Evolutionary conservation across 2,113 vertebrate genomes (phyloP).

Genomic region (Myiopsitta monachus): DNA sequence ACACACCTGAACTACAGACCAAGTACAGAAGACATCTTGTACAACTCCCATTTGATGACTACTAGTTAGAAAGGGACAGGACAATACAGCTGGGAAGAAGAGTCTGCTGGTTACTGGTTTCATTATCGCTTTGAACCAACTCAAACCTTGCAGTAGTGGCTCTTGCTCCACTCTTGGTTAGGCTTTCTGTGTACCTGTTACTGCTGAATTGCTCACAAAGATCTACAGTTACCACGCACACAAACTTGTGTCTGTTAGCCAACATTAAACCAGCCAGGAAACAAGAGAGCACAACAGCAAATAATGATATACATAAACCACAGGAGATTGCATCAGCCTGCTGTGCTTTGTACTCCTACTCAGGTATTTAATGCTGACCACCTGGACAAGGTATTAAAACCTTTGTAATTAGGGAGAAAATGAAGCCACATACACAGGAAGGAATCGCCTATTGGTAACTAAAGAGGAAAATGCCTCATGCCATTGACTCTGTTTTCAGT

Average conservation of each 20-base stretch:
- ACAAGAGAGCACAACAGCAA: not conserved
- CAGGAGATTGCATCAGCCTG: accelerated
- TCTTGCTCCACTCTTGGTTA: not conserved
- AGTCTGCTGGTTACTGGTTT: not conserved
- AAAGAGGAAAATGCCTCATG: not conserved
- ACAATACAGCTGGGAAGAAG: not conserved
- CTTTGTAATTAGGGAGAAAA: not conserved
- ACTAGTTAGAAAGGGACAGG: not conserved
- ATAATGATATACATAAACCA: not conserved
- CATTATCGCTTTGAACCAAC: not conserved
- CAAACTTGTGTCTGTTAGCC: too few species aligned
- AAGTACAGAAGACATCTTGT: not conserved
- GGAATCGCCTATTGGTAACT: not conserved
- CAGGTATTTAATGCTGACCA: not conserved
- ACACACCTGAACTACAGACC: not conserved
- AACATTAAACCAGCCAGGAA: not conserved
- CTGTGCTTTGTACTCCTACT: not conserved
- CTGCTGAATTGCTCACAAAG: not conserved
- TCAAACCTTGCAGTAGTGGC: not conserved
- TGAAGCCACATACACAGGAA: not conserved
- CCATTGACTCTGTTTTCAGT: not conserved
- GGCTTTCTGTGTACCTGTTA: not conserved
- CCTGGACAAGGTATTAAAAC: not conserved
- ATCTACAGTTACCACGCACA: accelerated
- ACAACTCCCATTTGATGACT: not conserved